Base-by-base conservation (phyloP, 2,888 invertebrate genomes). In the Diplazon laetatorius region DNA sequence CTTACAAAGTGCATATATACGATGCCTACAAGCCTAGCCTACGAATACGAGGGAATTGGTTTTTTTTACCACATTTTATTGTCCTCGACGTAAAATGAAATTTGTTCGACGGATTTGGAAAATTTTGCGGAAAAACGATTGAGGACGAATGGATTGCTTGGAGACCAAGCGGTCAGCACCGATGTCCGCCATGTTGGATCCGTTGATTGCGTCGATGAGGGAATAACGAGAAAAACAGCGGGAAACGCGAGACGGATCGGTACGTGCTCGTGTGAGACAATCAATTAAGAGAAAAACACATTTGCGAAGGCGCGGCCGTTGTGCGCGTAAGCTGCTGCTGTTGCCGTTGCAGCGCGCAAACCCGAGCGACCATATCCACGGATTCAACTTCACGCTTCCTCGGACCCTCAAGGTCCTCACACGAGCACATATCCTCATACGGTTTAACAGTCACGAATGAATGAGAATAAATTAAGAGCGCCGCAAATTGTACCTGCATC, bases 261-360 rank as follows among this genome's bases (percentile, higher is more conserved):
- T 50, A 25, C n/a, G 20, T 9, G n/a, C 25, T 46, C 69, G 30
- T 35, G 44, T 55, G 30, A 71, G 44, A 55, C 60, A 46, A 46
- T 50, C 72, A 80, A 80, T 80, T 80, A 76, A 50, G 70, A 65
- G 57, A 74, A 76, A n/a, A 78, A 66, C 65, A 78, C 72, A 78
- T 80, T 80, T 59, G 65, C 62, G 30, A 66, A 68, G 76, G 80
- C 42, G 81, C 76, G 77, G 77, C 75, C 69, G 42, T 35, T 14
- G 57, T 37, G 50, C 52, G 55, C 70, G 20, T 30, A 30, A 8
- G 16, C 14, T 25, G 59, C 14, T 39, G 52, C 42, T 72, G 63
- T 71, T 62, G 62, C 52, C 50, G 52, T 71, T 62, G 48, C 22
- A 20, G 22, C 22, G 57, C 55, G 30, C 20, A 57, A n/a, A n/a